Conservation (phyloP, 2,888 invertebrate genomes). For the Anoncus sp. region DNA sequence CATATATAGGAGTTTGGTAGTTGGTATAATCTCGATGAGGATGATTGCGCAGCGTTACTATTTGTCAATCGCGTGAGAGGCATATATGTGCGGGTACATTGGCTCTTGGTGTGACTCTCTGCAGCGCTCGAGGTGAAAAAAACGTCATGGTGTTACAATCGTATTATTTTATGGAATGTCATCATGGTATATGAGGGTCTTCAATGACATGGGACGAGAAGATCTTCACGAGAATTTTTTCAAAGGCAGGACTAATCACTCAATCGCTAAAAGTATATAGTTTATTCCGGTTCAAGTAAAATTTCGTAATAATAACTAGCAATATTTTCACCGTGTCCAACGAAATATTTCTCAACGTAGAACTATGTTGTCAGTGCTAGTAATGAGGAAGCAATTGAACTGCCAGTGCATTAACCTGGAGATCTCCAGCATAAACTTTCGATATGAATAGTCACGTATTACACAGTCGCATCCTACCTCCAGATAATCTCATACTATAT, state of each 20-base stretch:
- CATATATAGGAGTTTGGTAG: not conserved
- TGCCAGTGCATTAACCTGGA: not conserved
- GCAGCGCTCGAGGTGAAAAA: not conserved
- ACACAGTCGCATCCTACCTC: slow-evolving; percentile 9
- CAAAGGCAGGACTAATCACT: too few species aligned
- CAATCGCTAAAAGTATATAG: too few species aligned
- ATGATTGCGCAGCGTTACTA: not conserved
- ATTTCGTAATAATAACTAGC: too few species aligned
- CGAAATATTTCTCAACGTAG: too few species aligned
- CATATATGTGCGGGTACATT: too few species aligned
- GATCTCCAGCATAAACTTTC: not conserved
- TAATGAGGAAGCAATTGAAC: too few species aligned
- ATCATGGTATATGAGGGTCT: not conserved
- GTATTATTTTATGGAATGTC: not conserved
- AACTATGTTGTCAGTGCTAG: too few species aligned
- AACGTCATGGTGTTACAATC: not conserved
- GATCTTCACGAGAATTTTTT: not conserved
- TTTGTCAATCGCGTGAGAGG: not conserved
- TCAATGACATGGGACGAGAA: not conserved
- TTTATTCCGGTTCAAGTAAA: too few species aligned
- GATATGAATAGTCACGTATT: not conserved
- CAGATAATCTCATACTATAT: not conserved
- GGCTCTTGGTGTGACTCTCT: not conserved
- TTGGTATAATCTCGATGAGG: too few species aligned
- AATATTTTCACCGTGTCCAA: too few species aligned